phyloP scores from a whole-genome alignment of 2,888 invertebrate species.

The Dynastes hyllus region DNA sequence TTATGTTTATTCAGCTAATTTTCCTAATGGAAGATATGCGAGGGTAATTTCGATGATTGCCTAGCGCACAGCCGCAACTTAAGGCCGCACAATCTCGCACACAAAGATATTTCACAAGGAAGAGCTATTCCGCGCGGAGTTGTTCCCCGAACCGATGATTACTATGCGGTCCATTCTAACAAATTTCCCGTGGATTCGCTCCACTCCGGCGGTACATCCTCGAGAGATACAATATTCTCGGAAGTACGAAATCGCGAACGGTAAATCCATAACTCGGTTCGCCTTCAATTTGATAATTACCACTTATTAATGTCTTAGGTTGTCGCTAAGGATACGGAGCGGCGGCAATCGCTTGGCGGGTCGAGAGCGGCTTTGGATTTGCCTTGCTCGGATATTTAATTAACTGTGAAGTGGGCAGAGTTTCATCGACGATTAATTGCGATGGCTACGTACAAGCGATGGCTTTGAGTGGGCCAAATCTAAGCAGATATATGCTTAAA shows the following conservation, averaged over 20 bases:
- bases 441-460: slow-evolving; percentile 13
- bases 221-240: slow-evolving; percentile 18
- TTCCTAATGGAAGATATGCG: slow-evolving; percentile 29
- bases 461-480: slow-evolving; percentile 4
- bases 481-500: slow-evolving; percentile 3
- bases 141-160: slow-evolving; percentile 30
- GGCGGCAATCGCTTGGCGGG: slow-evolving; percentile 56
- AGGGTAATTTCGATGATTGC: slow-evolving; percentile 32
- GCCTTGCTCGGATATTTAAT: slow-evolving; percentile 53
- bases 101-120: slow-evolving; percentile 23
- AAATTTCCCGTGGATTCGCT: slow-evolving; percentile 33
- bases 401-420: slow-evolving; percentile 53
- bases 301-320: slow-evolving; percentile 68
- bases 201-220: background rate
- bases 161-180: slow-evolving; percentile 45
- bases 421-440: slow-evolving; percentile 50
- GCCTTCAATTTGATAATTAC: slow-evolving; percentile 67
- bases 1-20: slow-evolving; percentile 20
- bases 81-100: background rate
- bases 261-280: slow-evolving; percentile 35
- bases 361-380: slow-evolving; percentile 40
- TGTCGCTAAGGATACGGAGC: slow-evolving; percentile 66
- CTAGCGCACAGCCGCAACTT: background rate
- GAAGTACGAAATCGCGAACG: slow-evolving; percentile 52
- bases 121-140: background rate